A percentile compares a stretch with the other conserved stretches of the same genome.
These are phyloP conservation scores for Pomacea maculata DNA, from an alignment of 1,140 invertebrate genomes.

Conservation along the genomic window DNA sequence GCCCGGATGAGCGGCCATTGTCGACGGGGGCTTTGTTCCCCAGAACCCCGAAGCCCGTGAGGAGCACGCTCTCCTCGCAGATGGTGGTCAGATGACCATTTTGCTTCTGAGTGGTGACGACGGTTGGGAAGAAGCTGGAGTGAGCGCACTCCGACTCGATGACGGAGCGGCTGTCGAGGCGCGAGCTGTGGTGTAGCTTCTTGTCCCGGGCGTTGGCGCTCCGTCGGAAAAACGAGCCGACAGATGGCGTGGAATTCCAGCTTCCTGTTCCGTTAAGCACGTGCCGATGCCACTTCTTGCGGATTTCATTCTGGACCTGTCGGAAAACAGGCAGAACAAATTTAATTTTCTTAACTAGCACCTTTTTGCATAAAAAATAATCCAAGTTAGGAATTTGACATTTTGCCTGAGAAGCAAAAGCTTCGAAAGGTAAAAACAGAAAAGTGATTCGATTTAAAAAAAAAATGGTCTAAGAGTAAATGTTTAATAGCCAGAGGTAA, in stretches of 20 bases:
- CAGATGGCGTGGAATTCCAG: conserved; percentile 10
- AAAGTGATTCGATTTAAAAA: no score
- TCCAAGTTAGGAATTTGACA: no score
- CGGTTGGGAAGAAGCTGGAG: background rate
- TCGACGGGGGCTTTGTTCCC: background rate
- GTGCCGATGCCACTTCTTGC: conserved; percentile 36
- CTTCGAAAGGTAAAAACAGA: no score
- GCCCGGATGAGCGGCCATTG: no score
- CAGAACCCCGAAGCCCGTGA: background rate
- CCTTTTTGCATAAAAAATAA: no score
- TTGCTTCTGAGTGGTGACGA: background rate
- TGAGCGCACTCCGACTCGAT: background rate
- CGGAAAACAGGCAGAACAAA: conserved; percentile 1
- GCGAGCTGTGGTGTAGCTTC: background rate
- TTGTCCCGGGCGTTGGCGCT: background rate
- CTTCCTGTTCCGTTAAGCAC: conserved; percentile 13
- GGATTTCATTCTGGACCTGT: conserved; percentile 40
- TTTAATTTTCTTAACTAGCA: no score
- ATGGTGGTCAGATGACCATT: conserved; percentile 12
- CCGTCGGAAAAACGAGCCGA: conserved; percentile 2
- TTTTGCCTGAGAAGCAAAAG: no score
- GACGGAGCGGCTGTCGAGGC: background rate
- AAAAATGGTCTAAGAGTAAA: no score
- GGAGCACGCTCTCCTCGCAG: conserved; percentile 9
- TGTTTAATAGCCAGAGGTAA: no score